Conservation (phyloP, 2,888 invertebrate genomes). For the Drosophila recens region DNA sequence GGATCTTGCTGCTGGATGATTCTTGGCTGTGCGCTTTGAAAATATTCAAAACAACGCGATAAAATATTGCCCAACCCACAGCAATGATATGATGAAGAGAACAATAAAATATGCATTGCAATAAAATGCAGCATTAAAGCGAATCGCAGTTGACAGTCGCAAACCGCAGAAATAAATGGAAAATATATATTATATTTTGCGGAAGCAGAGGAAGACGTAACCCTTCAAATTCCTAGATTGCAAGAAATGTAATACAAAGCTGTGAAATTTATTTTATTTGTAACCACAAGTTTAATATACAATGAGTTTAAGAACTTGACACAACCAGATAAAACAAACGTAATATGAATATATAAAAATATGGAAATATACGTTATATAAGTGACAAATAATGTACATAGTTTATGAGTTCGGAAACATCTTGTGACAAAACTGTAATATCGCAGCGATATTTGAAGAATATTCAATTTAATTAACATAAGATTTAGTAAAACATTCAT, state of each 20-base stretch:
- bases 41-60: constrained; percentile 36
- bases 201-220: background rate
- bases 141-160: constrained; percentile 25
- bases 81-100: background rate
- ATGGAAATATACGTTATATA: no score
- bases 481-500: no score
- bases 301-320: background rate
- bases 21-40: constrained; percentile 9
- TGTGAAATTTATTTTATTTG: background rate
- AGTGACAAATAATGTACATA: no score
- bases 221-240: background rate
- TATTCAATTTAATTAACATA: no score
- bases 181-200: constrained; percentile 1
- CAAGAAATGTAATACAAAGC: background rate
- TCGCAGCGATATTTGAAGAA: no score
- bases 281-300: constrained; percentile 4
- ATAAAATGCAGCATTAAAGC: constrained; percentile 54
- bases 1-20: constrained; percentile 5
- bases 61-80: constrained; percentile 13
- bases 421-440: no score
- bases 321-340: background rate
- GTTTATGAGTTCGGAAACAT: background rate
- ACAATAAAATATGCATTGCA: constrained; percentile 36
- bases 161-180: constrained; percentile 27
- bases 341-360: no score